Base-by-base conservation (phyloP, 2,113 vertebrate species). In the Hippocampus abdominalis region DNA sequence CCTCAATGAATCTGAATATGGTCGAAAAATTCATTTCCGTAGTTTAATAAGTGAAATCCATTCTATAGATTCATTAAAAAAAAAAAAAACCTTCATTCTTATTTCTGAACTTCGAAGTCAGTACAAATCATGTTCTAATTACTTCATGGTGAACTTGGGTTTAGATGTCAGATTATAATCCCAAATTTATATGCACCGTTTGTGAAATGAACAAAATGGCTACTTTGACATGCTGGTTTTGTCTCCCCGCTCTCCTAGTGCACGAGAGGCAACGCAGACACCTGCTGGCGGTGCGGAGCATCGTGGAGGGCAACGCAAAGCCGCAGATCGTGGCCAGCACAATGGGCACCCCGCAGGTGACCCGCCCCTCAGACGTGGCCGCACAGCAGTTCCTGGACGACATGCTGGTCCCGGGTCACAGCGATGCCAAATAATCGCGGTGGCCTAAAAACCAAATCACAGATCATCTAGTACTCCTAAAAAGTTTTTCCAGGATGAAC, bases 241-340 rank as follows among this genome's bases (percentile, higher is more conserved):
- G 4, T 21, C 64, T 48, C 63, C 27, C 69, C 21, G 2, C 32
- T 67, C 16, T 25, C 2, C 1, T 87, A 99, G 97, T 97, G 86
- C 93, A 86, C 68, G 90, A 86, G 0, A 93, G 88, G 54, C 95
- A 99, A 87, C 89, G 85, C 11, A 93, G 90, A 72, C 95, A 97
- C 78, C 84, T 96, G 64, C 81, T 89, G 0, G 94, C 95, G 3
- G 95, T 94, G 74, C 93, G 91, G 57, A 81, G 72, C 49, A 84
- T 98, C 80, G 89, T 98, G 84, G 87, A 94, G 23, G 15, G 66
- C 2, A 40, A 62, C 27, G 82, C 80, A 0, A 86, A 90, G 56
- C 40, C 27, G 16, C 59, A 40, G 56, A 42, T 62, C 16, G 67
- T 51, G 60, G 64, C 64, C 9, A 27, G n/a, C 56, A 49, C 42